phyloP scores from a whole-genome alignment of 2,888 invertebrate genomes.

The Noctua pronuba region DNA sequence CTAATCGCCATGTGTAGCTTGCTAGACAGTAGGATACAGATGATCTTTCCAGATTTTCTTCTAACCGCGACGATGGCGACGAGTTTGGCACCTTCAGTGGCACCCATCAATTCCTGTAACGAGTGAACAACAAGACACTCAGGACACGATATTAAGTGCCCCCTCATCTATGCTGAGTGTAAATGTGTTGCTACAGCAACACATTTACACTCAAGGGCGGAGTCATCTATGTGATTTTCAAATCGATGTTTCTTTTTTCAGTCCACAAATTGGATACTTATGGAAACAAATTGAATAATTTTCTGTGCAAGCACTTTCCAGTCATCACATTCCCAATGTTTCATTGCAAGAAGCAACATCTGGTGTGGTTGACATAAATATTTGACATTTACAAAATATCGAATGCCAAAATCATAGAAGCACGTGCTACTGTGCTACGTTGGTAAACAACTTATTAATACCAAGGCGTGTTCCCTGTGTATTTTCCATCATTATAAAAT shows the following conservation, averaged over 20 bases:
- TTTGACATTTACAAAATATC: constrained; percentile 33
- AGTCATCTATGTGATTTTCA: neutral
- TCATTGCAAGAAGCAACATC: constrained; percentile 29
- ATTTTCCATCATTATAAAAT: neutral
- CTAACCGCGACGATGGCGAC: neutral
- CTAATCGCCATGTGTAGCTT: neutral
- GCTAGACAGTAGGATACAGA: neutral
- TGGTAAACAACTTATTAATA: constrained; percentile 17
- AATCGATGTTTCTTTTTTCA: neutral
- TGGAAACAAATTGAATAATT: neutral
- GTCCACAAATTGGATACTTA: neutral
- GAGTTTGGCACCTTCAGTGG: neutral
- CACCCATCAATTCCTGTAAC: neutral
- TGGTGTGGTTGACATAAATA: constrained; percentile 22
- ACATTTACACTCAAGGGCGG: neutral
- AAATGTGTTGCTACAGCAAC: too few relatives aligned
- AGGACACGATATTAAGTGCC: neutral
- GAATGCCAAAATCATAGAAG: constrained; percentile 24
- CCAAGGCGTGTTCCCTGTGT: neutral
- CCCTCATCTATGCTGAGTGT: neutral
- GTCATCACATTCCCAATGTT: neutral
- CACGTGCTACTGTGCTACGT: constrained; percentile 11
- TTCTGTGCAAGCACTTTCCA: neutral
- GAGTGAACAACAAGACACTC: neutral
- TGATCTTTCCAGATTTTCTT: neutral